These are phyloP conservation scores for Garra rufa DNA, from an alignment of 2,113 vertebrate genomes.

Conservation along the genomic window DNA sequence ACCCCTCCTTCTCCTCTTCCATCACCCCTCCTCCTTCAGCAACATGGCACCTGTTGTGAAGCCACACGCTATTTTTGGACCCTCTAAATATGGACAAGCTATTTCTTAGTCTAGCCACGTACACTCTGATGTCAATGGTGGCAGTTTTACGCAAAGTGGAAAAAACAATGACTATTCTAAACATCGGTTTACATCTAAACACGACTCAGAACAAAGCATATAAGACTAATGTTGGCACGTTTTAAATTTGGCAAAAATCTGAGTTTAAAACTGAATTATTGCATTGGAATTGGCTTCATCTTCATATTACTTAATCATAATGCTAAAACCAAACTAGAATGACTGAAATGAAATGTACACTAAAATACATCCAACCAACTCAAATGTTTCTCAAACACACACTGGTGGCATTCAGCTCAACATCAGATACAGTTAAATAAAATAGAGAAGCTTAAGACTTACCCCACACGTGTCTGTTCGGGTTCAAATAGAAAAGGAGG, in stretches of 20 bases:
- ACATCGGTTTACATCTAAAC: not conserved
- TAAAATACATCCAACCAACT: not conserved
- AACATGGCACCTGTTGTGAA: constrained; percentile 80
- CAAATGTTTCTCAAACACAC: not conserved
- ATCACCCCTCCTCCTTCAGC: constrained; percentile 55
- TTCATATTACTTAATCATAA: not conserved
- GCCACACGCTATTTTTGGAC: constrained; percentile 84
- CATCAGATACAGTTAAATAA: not conserved
- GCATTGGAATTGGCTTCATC: not conserved
- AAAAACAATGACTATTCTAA: constrained; percentile 30
- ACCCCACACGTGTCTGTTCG: constrained; percentile 19
- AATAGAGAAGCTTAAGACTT: constrained; percentile 27
- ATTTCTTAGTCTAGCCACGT: constrained; percentile 63
- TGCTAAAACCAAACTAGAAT: not conserved
- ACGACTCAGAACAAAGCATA: not conserved
- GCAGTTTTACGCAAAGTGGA: constrained; percentile 41
- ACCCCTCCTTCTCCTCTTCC: constrained; percentile 16
- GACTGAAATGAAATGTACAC: not conserved
- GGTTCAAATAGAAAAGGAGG: constrained; percentile 14
- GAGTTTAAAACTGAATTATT: not conserved
- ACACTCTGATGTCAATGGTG: constrained; percentile 49
- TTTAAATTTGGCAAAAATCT: not conserved
- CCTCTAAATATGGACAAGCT: constrained; percentile 78
- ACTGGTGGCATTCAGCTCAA: not conserved
- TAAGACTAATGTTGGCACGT: not conserved